Percentiles rank a stretch among this genome's conserved stretches.
phyloP scores from a whole-genome alignment of 2,113 vertebrate species.

The Mesocricetus auratus region DNA sequence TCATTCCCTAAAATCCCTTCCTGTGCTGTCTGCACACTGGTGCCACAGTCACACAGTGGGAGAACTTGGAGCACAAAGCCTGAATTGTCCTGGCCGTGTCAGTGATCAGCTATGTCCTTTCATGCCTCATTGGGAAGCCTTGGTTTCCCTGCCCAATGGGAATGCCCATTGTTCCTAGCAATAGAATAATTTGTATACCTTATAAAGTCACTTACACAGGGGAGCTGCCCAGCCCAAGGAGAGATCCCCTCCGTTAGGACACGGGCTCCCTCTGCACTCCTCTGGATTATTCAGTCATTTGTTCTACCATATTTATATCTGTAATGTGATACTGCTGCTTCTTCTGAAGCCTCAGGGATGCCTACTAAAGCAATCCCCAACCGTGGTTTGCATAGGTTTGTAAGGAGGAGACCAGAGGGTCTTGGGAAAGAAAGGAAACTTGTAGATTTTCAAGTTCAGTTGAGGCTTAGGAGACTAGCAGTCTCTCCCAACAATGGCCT shows the following conservation, averaged over 20 bases:
- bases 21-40: fast-evolving
- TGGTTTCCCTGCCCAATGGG: not conserved
- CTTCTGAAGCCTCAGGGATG: not conserved
- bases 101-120: not conserved
- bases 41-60: fast-evolving
- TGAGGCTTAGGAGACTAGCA: constrained; percentile 87
- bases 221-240: not conserved
- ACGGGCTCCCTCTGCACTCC: fast-evolving
- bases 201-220: not conserved
- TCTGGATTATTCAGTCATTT: not conserved
- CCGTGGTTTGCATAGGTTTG: constrained; percentile 85
- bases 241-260: not conserved
- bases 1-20: not conserved
- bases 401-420: constrained; percentile 84
- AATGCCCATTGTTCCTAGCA: not conserved
- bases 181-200: not conserved
- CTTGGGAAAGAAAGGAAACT: constrained; percentile 85
- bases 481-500: constrained; percentile 82
- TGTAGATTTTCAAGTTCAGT: constrained; percentile 89
- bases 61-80: fast-evolving
- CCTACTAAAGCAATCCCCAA: constrained; percentile 14
- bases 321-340: constrained; percentile 23
- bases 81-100: not conserved
- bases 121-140: not conserved
- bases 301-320: not conserved